Evolutionary conservation across 2,113 vertebrate genomes (phyloP).

Genomic region (Neoarius graeffei): DNA sequence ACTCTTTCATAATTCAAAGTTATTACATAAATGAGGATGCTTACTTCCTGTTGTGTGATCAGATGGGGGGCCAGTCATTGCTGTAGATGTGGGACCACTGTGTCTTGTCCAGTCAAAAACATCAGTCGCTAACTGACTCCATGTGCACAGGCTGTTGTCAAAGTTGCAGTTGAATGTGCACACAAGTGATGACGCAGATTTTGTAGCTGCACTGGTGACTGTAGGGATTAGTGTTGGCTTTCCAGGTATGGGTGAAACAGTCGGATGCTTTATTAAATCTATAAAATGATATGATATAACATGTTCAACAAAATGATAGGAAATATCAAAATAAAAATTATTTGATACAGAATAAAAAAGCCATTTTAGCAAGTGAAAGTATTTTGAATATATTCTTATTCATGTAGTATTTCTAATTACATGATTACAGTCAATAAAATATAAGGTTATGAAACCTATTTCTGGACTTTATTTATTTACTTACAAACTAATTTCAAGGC

Average conservation of each 20-base stretch:
- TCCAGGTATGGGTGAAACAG: background rate
- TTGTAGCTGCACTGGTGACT: background rate
- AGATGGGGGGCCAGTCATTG: slow-evolving; percentile 41
- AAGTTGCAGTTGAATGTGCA: slow-evolving; percentile 73
- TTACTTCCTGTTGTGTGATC: slow-evolving; percentile 61
- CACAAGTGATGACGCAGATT: slow-evolving; percentile 29
- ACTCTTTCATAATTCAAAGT: background rate
- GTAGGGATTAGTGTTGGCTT: background rate
- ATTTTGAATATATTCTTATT: too few species aligned
- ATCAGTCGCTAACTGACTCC: slow-evolving; percentile 70
- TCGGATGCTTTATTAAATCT: background rate
- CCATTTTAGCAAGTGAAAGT: background rate
- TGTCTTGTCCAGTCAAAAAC: slow-evolving; percentile 70
- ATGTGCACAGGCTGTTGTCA: slow-evolving; percentile 70
- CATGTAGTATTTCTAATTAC: too few species aligned
- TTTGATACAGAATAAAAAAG: background rate
- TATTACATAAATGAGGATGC: background rate
- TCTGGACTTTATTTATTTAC: too few species aligned
- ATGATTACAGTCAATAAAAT: too few species aligned
- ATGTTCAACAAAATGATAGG: background rate
- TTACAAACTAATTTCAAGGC: too few species aligned
- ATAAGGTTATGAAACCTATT: too few species aligned
- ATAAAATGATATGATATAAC: too few species aligned
- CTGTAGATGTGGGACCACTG: slow-evolving; percentile 46
- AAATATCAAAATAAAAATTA: background rate